Percentiles rank a stretch among this genome's conserved stretches.
These are phyloP conservation scores for Drosophila lowei DNA, from an alignment of 1,140 invertebrate genomes.

Conservation along the genomic window DNA sequence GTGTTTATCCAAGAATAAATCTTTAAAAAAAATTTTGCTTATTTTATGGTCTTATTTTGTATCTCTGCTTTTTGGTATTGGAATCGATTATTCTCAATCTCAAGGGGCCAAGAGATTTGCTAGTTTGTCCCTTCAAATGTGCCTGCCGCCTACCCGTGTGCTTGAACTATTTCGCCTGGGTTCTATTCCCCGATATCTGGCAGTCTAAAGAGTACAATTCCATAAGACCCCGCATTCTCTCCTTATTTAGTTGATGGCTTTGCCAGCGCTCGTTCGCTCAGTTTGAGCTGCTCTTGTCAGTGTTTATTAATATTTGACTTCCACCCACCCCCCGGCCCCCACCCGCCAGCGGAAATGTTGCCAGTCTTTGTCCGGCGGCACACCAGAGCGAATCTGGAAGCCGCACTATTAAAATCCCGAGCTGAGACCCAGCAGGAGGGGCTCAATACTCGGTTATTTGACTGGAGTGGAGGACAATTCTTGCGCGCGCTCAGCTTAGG, in stretches of 20 bases:
- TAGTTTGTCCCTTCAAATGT: too few species aligned
- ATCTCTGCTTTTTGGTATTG: too few species aligned
- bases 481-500: conserved; percentile 50
- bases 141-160: too few species aligned
- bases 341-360: conserved; percentile 21
- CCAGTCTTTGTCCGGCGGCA: conserved; percentile 34
- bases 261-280: conserved; percentile 16
- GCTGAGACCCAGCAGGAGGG: conserved; percentile 30
- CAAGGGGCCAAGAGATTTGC: too few species aligned
- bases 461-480: conserved; percentile 73
- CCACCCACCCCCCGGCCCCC: neutral
- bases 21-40: too few species aligned
- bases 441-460: conserved; percentile 29
- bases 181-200: too few species aligned
- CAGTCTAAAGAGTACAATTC: too few species aligned
- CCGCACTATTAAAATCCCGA: conserved; percentile 42
- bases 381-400: conserved; percentile 37
- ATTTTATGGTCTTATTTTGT: too few species aligned
- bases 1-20: too few species aligned
- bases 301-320: conserved; percentile 56
- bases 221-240: too few species aligned
- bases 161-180: too few species aligned
- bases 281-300: conserved; percentile 50
- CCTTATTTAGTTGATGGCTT: conserved; percentile 1
- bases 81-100: too few species aligned